Evolutionary conservation across 2,888 invertebrate genomes (phyloP), one percentile per base, ranked within the genome.

Genomic region (Lepidocyrtinus sp.): DNA sequence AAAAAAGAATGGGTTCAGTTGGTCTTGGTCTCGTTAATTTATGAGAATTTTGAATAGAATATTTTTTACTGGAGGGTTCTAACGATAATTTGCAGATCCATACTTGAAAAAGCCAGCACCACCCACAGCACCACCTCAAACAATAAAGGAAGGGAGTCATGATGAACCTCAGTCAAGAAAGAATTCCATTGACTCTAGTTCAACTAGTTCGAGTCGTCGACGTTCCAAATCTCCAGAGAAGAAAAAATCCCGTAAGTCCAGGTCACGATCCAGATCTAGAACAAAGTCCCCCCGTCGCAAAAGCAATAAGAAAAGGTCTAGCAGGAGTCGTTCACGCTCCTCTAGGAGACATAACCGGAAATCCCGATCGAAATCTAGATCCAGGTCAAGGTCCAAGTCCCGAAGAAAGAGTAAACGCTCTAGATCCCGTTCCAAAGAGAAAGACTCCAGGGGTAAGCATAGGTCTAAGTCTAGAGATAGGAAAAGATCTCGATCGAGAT

Each of bases 401-500:
- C 22, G 22, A 15, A 27, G 36, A 36, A 50, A 67, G 59, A 26
- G 36, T 1, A 55, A 5, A 21, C 75, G 75, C 1, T 75, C 75
- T 5, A 24, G 46, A 3, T 75, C 75, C 25, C 63, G 22, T 21
- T 72, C 71, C 9, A 63, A 26, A 62, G 59, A 19, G 55, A 9
- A 15, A 17, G 21, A 50, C n/a, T n/a, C n/a, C 7, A 55, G 24
- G 21, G 45, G 15, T 69, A 69, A 24, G n/a, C 55, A 2, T 45
- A 67, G 65, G 45, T 67, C 61, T 3, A 59, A 24, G 50, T n/a
- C 45, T 5, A 73, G 46, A 36, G 72, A 73, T 17, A 62, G 12
- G 36, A 36, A 36, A 36, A 81, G 71, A 26, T 71, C 75, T 1
- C 68, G 67, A 21, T 75, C 75, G 12, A 61, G 55, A 26, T 76